Percentiles rank a stretch among this genome's conserved stretches.
Evolutionary conservation across 1,140 invertebrate genomes (phyloP).

Genomic region (Drosophila eugracilis): DNA sequence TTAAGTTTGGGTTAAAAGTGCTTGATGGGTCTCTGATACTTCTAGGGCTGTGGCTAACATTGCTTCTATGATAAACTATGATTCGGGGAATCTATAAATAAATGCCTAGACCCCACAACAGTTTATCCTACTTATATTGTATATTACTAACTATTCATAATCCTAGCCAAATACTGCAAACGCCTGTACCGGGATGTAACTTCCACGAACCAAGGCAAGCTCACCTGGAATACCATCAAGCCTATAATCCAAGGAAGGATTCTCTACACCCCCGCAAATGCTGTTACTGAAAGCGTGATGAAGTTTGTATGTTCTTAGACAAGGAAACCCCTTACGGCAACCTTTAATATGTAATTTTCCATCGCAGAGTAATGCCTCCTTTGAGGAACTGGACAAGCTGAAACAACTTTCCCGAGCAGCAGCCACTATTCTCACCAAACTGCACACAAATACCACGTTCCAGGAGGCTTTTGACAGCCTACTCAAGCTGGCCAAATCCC

Average conservation of each 20-base stretch:
- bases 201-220: conserved; percentile 87
- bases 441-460: conserved; percentile 67
- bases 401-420: conserved; percentile 52
- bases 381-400: conserved; percentile 86
- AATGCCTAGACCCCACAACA: no score
- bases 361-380: conserved; percentile 86
- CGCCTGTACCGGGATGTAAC: conserved; percentile 87
- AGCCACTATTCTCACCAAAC: conserved; percentile 56
- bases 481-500: conserved; percentile 76
- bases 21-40: neutral
- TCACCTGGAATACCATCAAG: conserved; percentile 89
- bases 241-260: conserved; percentile 88
- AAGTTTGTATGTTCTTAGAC: conserved; percentile 81
- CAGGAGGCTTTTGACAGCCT: conserved; percentile 72
- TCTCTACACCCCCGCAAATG: conserved; percentile 87
- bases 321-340: neutral
- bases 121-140: neutral
- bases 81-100: neutral
- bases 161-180: conserved; percentile 87
- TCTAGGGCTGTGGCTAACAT: neutral
- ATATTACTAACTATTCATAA: neutral
- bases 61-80: neutral
- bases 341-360: accelerated
- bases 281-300: conserved; percentile 86
- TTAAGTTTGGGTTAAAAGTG: neutral